A percentile compares a stretch with the other conserved stretches of the same genome.
These are phyloP conservation scores for Naso thynnoides DNA, from an alignment of 2,797 vertebrate species.

Conservation along the genomic window DNA sequence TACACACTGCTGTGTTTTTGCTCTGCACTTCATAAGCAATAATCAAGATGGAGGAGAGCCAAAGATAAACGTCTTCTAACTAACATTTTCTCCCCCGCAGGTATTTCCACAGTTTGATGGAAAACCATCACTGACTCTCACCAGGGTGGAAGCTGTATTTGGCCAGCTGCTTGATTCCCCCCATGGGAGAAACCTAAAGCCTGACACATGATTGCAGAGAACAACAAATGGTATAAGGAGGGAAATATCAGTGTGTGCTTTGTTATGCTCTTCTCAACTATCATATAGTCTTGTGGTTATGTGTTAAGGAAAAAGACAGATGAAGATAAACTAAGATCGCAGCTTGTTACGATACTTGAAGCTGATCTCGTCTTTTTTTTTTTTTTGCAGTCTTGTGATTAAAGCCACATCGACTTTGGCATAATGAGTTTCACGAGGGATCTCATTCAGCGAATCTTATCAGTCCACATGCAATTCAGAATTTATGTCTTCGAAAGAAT, in stretches of 20 bases:
- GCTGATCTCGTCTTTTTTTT: not conserved
- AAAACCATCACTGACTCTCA: slow-evolving; percentile 54
- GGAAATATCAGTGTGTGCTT: not conserved
- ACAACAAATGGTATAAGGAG: slow-evolving; percentile 1
- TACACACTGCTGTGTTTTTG: slow-evolving; percentile 12
- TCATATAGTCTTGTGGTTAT: not conserved
- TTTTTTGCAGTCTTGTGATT: slow-evolving; percentile 22
- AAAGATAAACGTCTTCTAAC: slow-evolving; percentile 19
- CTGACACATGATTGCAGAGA: slow-evolving; percentile 23
- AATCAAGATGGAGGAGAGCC: slow-evolving; percentile 16
- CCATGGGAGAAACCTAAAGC: slow-evolving; percentile 52
- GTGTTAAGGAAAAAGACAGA: not conserved
- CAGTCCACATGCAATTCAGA: slow-evolving; percentile 1
- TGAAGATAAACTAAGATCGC: slow-evolving; percentile 17
- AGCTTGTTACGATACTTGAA: not conserved
- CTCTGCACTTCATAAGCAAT: not conserved
- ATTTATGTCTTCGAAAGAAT: slow-evolving; percentile 1
- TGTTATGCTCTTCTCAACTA: not conserved
- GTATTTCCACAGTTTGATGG: slow-evolving; percentile 63
- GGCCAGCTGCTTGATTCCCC: slow-evolving; percentile 69
- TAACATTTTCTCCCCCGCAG: slow-evolving; percentile 37
- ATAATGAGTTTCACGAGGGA: slow-evolving; percentile 33
- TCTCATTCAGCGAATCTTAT: slow-evolving; percentile 15
- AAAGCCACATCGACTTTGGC: slow-evolving; percentile 15
- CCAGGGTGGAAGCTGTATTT: slow-evolving; percentile 63